A percentile compares a stretch with the other conserved stretches of the same genome.
Conservation (phyloP, 2,113 vertebrate genomes). For the Hiodon tergisus region DNA sequence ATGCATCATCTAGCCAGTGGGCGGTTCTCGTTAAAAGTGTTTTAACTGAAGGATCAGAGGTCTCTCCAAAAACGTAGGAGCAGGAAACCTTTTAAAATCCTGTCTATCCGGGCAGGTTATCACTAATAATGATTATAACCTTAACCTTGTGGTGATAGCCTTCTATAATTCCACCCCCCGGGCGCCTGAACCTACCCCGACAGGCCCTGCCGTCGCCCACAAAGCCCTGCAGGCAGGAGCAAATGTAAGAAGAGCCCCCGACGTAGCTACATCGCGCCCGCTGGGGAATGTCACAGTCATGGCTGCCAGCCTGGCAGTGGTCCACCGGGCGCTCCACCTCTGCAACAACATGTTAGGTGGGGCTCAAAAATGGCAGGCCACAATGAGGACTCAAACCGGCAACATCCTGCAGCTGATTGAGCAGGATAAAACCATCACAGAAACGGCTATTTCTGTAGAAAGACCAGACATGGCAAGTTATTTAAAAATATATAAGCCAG, state of each 20-base stretch:
- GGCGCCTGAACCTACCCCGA: conserved; percentile 58
- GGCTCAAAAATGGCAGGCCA: neutral
- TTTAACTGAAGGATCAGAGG: no score
- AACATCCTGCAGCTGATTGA: conserved; percentile 12
- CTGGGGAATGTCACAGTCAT: conserved; percentile 76
- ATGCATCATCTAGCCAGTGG: no score
- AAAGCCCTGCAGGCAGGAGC: conserved; percentile 78
- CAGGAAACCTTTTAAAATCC: no score
- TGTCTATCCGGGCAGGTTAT: no score
- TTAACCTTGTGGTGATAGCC: no score
- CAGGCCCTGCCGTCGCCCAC: conserved; percentile 74
- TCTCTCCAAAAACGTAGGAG: no score
- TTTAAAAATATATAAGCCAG: no score
- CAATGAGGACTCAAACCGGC: conserved; percentile 3
- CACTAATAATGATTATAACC: no score
- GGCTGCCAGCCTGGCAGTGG: conserved; percentile 69
- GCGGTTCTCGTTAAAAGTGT: no score
- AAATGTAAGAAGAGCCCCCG: conserved; percentile 70
- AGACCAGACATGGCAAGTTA: neutral
- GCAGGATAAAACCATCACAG: neutral
- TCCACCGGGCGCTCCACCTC: conserved; percentile 60
- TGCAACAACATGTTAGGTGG: conserved; percentile 20
- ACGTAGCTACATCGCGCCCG: conserved; percentile 76
- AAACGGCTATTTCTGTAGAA: neutral
- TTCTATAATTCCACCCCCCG: neutral